Base-by-base conservation (phyloP, 2,797 vertebrate species). In the Sphenodon punctatus region DNA sequence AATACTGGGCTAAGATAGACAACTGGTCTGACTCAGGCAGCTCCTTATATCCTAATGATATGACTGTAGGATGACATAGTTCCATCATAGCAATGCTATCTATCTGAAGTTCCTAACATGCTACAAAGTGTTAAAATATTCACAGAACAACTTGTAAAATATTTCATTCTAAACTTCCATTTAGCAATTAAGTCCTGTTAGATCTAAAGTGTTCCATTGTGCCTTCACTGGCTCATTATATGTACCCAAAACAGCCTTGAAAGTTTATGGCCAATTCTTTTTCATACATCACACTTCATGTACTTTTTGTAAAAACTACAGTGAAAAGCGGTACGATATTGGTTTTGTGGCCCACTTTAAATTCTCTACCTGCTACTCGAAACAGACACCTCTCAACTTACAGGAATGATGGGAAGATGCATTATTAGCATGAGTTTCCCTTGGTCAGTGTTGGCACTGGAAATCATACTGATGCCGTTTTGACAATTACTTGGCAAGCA, bases 301-400 rank as follows among this genome's bases (percentile, higher is more conserved):
- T 4, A 23, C 71, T 80, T 72, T 23, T 64, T 75, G 42, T 38
- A 78, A 77, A 88, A 82, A 46, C 1, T 58, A 55, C 58, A 80
- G 38, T 16, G n/a, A n/a, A n/a, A n/a, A n/a, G n/a, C 78, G 64
- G 30, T 79, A 83, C 42, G 80, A 45, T 9, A 75, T 0, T 1
- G 19, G 53, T 30, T 82, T 80, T 84, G 43, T 39, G 53, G 41
- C 71, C 51, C 84, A 80, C 78, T 67, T 69, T 41, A 41, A 53
- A 70, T 72, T 77, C 80, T 72, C 45, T 53, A 86, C 78, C 65
- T 80, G 68, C 77, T 48, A n/a, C 48, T n/a, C 51, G 68, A 72
- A 72, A 65, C 0, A 65, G 39, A 34, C 59, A 17, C 30, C 48
- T 45, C 67, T 61, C 48, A 53, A 53, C 63, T 68, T 39, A 56